Percentiles rank a stretch among this genome's conserved stretches.
Conservation (phyloP, 2,113 vertebrate genomes). For the Australoheros scitulus region DNA sequence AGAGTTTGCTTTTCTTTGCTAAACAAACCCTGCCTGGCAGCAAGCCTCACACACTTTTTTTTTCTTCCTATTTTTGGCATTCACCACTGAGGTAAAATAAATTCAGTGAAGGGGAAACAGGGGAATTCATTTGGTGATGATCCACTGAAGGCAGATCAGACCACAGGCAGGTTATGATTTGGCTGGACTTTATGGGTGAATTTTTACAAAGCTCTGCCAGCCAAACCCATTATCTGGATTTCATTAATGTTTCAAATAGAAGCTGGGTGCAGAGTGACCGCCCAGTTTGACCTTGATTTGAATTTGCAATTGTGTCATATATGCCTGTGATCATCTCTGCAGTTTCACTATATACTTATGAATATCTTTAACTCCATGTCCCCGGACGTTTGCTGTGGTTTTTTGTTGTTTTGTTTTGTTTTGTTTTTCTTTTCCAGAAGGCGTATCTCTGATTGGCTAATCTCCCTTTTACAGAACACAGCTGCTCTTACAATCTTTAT, state of each 20-base stretch:
- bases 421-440: conserved; percentile 27
- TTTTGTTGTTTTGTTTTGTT: background rate
- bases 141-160: conserved; percentile 13
- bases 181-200: background rate
- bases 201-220: conserved; percentile 19
- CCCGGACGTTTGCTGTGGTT: background rate
- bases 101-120: conserved; percentile 21
- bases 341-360: background rate
- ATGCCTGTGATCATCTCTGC: background rate
- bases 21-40: background rate
- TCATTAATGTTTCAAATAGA: conserved; percentile 23
- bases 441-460: conserved; percentile 57
- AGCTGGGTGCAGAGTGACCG: background rate
- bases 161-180: background rate
- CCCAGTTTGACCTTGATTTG: conserved; percentile 34
- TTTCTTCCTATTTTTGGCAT: conserved; percentile 4
- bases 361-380: background rate
- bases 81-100: background rate
- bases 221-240: background rate
- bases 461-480: conserved; percentile 55
- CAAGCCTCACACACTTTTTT: background rate
- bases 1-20: background rate
- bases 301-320: background rate
- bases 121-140: conserved; percentile 21
- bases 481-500: conserved; percentile 56